These are phyloP conservation scores for Onchidella celtica DNA, from an alignment of 2,888 invertebrate genomes.

Conservation along the genomic window DNA sequence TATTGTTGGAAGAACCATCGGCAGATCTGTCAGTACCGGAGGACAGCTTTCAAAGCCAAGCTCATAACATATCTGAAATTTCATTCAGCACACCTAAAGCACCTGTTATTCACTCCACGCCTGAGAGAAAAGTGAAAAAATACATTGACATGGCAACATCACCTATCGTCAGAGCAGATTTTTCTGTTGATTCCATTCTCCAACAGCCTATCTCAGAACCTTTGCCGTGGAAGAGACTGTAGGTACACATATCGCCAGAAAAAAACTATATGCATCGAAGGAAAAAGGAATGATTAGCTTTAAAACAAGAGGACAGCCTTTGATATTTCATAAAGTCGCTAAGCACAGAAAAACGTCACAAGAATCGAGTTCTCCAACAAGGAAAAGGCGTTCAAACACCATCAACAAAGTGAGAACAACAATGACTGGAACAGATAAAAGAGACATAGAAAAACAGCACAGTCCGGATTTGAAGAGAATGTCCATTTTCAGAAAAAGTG, in stretches of 20 bases:
- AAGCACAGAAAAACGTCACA: neutral
- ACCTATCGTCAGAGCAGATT: neutral
- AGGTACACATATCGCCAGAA: neutral
- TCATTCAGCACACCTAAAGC: neutral
- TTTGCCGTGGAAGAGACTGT: neutral
- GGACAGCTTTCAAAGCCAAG: neutral
- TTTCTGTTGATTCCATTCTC: neutral
- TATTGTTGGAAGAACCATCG: no score
- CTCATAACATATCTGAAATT: neutral
- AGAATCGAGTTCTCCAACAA: neutral
- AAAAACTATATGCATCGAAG: neutral
- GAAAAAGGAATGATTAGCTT: neutral
- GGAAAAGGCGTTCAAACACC: neutral
- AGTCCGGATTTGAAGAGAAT: neutral
- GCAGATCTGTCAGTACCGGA: neutral
- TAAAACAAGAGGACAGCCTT: neutral
- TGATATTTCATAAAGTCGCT: neutral
- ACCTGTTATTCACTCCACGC: neutral
- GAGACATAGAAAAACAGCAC: neutral
- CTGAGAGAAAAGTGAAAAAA: neutral
- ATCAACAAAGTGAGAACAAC: neutral
- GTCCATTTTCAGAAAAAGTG: neutral
- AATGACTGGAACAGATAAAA: neutral
- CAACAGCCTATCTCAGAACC: neutral
- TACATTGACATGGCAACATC: neutral